phyloP scores from a whole-genome alignment of 2,113 vertebrate species.

The Melanostigma gelatinosum region DNA sequence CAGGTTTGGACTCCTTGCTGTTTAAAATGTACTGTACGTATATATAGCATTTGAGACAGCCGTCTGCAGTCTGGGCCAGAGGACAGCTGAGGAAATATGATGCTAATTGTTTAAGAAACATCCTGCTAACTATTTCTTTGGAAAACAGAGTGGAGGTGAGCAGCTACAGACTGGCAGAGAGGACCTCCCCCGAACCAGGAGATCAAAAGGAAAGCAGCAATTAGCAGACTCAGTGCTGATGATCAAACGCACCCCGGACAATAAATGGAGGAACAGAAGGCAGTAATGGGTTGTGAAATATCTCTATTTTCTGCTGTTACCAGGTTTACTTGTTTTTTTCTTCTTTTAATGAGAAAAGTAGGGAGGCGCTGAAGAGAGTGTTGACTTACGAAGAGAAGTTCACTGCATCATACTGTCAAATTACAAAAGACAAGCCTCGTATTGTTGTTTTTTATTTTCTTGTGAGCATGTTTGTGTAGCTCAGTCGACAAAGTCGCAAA shows the following conservation, averaged over 20 bases:
- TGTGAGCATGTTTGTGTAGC: not conserved
- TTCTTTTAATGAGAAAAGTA: slow-evolving; percentile 33
- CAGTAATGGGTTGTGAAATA: slow-evolving; percentile 49
- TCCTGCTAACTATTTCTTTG: slow-evolving; percentile 56
- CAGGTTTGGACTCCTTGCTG: slow-evolving; percentile 13
- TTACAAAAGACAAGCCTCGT: slow-evolving; percentile 12
- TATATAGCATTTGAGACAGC: slow-evolving; percentile 20
- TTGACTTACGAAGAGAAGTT: slow-evolving; percentile 16
- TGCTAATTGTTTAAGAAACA: slow-evolving; percentile 53
- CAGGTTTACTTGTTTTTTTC: not conserved
- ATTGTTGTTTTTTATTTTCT: slow-evolving; percentile 43
- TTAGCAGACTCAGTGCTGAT: slow-evolving; percentile 42
- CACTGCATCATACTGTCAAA: slow-evolving; percentile 10
- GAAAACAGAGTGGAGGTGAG: slow-evolving; percentile 16
- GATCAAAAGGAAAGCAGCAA: slow-evolving; percentile 64
- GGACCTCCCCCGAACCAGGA: slow-evolving; percentile 31
- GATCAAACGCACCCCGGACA: slow-evolving; percentile 50
- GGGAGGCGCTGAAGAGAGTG: not conserved
- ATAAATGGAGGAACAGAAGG: slow-evolving; percentile 59
- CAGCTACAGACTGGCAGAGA: slow-evolving; percentile 28
- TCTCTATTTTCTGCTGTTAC: slow-evolving; percentile 44
- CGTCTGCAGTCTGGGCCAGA: slow-evolving; percentile 19
- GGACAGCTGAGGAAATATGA: slow-evolving; percentile 31
- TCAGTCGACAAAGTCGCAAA: slow-evolving; percentile 47
- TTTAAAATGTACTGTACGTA: slow-evolving; percentile 20